phyloP scores from a whole-genome alignment of 2,888 invertebrate species.

The Hydroisotoma schaefferi region DNA sequence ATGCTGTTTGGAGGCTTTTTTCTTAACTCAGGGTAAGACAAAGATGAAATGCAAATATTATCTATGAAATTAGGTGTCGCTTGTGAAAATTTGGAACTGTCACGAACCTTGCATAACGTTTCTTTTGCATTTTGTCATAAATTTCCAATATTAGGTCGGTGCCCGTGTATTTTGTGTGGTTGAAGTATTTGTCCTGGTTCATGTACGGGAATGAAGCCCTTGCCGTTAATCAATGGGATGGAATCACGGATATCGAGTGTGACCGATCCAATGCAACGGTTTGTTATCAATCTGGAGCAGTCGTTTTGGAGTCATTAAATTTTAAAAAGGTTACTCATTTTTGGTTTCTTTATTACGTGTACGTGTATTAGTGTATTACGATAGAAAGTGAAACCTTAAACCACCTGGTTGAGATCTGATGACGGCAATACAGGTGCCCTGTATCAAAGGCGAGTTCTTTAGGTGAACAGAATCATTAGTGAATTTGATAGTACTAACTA shows the following conservation, averaged over 20 bases:
- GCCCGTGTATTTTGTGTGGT: conserved; percentile 77
- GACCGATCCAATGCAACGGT: conserved; percentile 67
- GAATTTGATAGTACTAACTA: too few relatives aligned
- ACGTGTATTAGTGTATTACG: too few relatives aligned
- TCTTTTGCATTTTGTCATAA: too few relatives aligned
- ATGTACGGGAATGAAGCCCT: conserved; percentile 86
- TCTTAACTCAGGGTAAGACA: conserved; percentile 75
- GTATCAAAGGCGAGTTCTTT: too few relatives aligned
- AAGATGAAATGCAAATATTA: neutral
- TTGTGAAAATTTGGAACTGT: too few relatives aligned
- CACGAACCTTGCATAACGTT: too few relatives aligned
- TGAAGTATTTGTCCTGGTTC: conserved; percentile 88
- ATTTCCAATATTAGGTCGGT: conserved; percentile 63
- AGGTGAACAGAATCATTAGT: too few relatives aligned
- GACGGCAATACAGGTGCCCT: too few relatives aligned
- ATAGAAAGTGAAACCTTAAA: too few relatives aligned
- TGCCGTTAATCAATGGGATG: conserved; percentile 82
- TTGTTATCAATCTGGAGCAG: conserved; percentile 74
- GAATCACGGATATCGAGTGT: conserved; percentile 72
- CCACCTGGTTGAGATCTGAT: too few relatives aligned
- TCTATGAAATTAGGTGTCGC: too few relatives aligned
- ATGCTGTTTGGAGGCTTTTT: conserved; percentile 95
- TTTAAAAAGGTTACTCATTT: conserved; percentile 70
- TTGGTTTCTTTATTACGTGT: conserved; percentile 8
- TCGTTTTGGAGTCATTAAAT: conserved; percentile 72